Evolutionary conservation across 2,888 invertebrate species (phyloP).

Genomic region (Drosophila borborema): DNA sequence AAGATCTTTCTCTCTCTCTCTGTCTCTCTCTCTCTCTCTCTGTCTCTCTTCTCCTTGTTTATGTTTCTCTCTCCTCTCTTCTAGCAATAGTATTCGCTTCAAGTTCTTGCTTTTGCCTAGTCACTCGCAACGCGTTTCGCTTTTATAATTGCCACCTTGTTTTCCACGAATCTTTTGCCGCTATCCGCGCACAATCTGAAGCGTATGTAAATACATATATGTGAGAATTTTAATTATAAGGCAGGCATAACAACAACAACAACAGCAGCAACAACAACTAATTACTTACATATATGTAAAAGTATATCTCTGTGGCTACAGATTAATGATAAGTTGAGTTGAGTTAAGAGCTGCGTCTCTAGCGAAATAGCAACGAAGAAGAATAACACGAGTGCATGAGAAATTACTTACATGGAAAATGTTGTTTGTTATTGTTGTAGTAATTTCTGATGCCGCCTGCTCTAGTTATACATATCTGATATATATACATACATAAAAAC

Average conservation of each 20-base stretch:
- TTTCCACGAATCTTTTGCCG: conserved; percentile 65
- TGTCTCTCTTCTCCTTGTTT: background rate
- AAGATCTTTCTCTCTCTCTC: conserved; percentile 23
- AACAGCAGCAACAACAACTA: conserved; percentile 20
- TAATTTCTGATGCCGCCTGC: conserved; percentile 37
- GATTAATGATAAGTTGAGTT: conserved; percentile 73
- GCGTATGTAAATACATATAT: conserved; percentile 59
- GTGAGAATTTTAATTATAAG: conserved; percentile 74
- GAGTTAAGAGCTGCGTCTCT: conserved; percentile 30
- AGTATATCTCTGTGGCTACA: conserved; percentile 35
- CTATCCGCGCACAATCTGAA: conserved; percentile 57
- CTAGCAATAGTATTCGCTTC: conserved; percentile 12
- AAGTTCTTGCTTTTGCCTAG: conserved; percentile 36
- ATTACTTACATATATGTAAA: conserved; percentile 48
- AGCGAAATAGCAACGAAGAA: conserved; percentile 34
- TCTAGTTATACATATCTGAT: conserved; percentile 36
- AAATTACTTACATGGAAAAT: conserved; percentile 74
- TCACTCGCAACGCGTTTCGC: conserved; percentile 50
- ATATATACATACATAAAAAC: conserved; percentile 32
- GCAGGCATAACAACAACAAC: conserved; percentile 1
- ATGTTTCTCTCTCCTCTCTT: conserved; percentile 1
- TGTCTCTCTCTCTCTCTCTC: conserved; percentile 1
- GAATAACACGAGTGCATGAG: conserved; percentile 64
- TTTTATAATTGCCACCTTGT: conserved; percentile 76
- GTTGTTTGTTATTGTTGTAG: conserved; percentile 33